Base-by-base conservation (phyloP, 2,888 invertebrate species). In the Melipona beecheii region DNA sequence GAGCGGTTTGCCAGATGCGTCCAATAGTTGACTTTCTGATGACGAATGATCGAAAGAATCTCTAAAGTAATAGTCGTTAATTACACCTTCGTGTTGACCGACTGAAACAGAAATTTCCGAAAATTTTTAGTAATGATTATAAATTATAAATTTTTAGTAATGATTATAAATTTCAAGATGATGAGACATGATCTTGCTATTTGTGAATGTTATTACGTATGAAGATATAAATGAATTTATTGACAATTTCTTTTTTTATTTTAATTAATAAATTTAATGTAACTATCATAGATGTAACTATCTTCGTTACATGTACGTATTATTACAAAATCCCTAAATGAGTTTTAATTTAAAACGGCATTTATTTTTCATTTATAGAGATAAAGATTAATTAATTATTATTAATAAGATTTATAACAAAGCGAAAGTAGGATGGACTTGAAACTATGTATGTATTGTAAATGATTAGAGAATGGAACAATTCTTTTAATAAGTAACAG, bases 31-130 rank as follows among this genome's bases (percentile, higher is more conserved):
- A 78, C 97, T 97, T 94, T 97, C 97, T 21, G 97, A 97, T 49
- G 97, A 97, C 68, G 97, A 97, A 93, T 97, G 97, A 93, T 97
- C 97, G 91, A 97, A 96, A 90, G 97, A 97, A 94, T 97, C 97
- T 56, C 97, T 96, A 92, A 97, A 96, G 94, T 96, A 96, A 94
- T 97, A 97, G 92, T 97, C 97, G 90, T 95, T 95, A 92, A 93
- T 87, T 80, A 94, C 94, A 65, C 93, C 92, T 69, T 94, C 94
- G 84, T 92, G 91, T 72, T 93, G 93, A 50, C 93, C 93, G 82
- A 93, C 94, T 94, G 92, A 77, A 92, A 93, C 91, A 89, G 70
- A 87, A 84, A 81, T 70, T 24, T 31, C 21, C 36, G 19, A 6
- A 56, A 71, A 68, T 27, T 64, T 56, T 65, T 58, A 54, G 27